Evolutionary conservation across 1,140 invertebrate species (phyloP).

Genomic region (Eubasilissa regina): DNA sequence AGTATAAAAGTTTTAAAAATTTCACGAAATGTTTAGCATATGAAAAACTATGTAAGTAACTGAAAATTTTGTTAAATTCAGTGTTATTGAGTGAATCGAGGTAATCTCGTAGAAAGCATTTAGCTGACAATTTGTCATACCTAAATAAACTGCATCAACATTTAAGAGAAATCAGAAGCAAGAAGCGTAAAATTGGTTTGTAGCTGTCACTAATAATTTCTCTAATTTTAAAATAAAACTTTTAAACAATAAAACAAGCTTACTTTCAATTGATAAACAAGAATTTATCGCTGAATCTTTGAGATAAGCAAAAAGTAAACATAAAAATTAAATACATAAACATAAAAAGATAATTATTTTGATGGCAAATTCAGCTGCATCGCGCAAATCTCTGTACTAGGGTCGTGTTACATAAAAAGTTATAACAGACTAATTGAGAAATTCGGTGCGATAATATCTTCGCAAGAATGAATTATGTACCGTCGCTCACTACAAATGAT

Average conservation of each 20-base stretch:
- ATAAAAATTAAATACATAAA: slow-evolving; percentile 33
- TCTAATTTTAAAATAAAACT: slow-evolving; percentile 17
- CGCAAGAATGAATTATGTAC: slow-evolving; percentile 33
- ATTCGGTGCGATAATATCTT: slow-evolving; percentile 48
- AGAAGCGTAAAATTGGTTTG: slow-evolving; percentile 42
- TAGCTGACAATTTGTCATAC: background rate
- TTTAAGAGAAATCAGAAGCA: slow-evolving; percentile 48
- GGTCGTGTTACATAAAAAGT: slow-evolving; percentile 48
- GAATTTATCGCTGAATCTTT: slow-evolving; percentile 20
- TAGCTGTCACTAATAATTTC: slow-evolving; percentile 7
- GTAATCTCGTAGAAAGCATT: slow-evolving; percentile 17
- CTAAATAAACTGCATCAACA: slow-evolving; percentile 33
- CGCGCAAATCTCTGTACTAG: slow-evolving; percentile 24
- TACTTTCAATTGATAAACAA: background rate
- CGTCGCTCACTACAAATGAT: slow-evolving; percentile 36
- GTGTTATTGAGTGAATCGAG: background rate
- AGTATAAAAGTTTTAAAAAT: no score
- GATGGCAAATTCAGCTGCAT: slow-evolving; percentile 13
- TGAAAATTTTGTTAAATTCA: no score
- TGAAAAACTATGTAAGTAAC: no score
- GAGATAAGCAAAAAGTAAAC: slow-evolving; percentile 38
- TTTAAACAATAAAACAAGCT: background rate
- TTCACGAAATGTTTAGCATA: no score
- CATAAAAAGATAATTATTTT: slow-evolving; percentile 12
- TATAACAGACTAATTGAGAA: slow-evolving; percentile 44